Conservation (phyloP, 2,797 vertebrate genomes). For the Acridotheres tristis region DNA sequence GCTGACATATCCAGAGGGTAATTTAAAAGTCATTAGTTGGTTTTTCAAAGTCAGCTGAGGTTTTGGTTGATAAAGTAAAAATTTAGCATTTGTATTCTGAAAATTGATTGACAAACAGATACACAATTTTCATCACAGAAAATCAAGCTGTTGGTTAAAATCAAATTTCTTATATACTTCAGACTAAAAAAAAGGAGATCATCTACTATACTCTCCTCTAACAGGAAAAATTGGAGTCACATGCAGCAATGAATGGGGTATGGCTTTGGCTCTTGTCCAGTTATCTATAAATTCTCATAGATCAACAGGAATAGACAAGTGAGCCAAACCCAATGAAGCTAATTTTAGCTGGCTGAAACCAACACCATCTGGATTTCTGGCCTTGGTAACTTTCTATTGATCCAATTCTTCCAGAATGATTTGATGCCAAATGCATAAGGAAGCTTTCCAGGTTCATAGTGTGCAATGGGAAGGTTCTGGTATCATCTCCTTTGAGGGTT, state of each 20-base stretch:
- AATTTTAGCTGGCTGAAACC: constrained; percentile 67
- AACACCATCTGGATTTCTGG: constrained; percentile 68
- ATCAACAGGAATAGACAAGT: constrained; percentile 50
- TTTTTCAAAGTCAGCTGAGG: background rate
- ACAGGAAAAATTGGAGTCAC: constrained; percentile 23
- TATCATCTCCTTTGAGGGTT: background rate
- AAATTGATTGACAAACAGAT: background rate
- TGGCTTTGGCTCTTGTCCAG: constrained; percentile 30
- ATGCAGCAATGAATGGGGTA: constrained; percentile 15
- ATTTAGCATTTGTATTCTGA: background rate
- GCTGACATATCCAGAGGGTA: background rate
- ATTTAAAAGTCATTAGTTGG: background rate
- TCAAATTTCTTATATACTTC: background rate
- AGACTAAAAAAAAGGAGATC: background rate
- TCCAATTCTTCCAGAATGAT: constrained; percentile 36
- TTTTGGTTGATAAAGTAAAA: background rate
- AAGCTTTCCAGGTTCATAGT: background rate
- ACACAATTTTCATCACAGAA: background rate
- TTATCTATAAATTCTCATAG: constrained; percentile 58
- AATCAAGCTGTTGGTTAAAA: background rate
- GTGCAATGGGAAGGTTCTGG: background rate
- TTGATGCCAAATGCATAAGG: background rate
- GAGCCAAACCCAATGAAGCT: constrained; percentile 55
- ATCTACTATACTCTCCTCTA: constrained; percentile 7
- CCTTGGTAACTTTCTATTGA: constrained; percentile 61